Percentiles rank a stretch among this genome's conserved stretches.
These are phyloP conservation scores for Deladenus siricidicola DNA, from an alignment of 2,888 invertebrate species.

Conservation along the genomic window DNA sequence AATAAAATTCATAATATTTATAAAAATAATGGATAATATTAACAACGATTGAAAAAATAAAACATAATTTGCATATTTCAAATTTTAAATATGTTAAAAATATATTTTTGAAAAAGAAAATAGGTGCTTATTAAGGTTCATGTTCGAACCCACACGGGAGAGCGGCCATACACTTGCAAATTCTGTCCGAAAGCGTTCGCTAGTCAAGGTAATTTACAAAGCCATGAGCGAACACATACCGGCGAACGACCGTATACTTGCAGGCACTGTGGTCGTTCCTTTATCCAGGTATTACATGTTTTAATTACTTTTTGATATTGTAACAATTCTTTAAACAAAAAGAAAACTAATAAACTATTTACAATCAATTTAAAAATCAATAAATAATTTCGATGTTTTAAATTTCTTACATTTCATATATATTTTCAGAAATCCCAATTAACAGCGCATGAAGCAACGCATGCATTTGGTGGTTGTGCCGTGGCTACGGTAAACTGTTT, in stretches of 20 bases:
- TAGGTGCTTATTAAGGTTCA: slow-evolving; percentile 37
- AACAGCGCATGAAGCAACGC: slow-evolving; percentile 52
- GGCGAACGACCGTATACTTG: slow-evolving; percentile 50
- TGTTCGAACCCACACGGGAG: slow-evolving; percentile 52
- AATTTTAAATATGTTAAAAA: not conserved
- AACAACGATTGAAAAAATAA: too few relatives aligned
- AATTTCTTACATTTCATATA: too few relatives aligned
- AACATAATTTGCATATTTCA: too few relatives aligned
- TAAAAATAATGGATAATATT: too few relatives aligned
- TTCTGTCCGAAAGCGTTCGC: slow-evolving; percentile 52
- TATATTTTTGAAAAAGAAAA: not conserved
- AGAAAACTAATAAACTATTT: slow-evolving; percentile 7
- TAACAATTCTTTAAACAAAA: not conserved
- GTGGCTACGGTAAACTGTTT: too few relatives aligned
- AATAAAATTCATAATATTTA: not conserved
- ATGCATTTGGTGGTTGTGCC: slow-evolving; percentile 16
- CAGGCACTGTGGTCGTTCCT: slow-evolving; percentile 39
- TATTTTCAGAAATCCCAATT: slow-evolving; percentile 49
- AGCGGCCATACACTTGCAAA: slow-evolving; percentile 47
- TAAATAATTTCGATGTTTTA: not conserved
- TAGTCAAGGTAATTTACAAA: slow-evolving; percentile 52
- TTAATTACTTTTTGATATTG: too few relatives aligned
- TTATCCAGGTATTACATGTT: slow-evolving; percentile 42
- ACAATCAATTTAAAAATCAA: not conserved
- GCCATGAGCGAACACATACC: slow-evolving; percentile 51